Conservation (phyloP, 2,797 vertebrate species). For the Leontocebus nigricollis region DNA sequence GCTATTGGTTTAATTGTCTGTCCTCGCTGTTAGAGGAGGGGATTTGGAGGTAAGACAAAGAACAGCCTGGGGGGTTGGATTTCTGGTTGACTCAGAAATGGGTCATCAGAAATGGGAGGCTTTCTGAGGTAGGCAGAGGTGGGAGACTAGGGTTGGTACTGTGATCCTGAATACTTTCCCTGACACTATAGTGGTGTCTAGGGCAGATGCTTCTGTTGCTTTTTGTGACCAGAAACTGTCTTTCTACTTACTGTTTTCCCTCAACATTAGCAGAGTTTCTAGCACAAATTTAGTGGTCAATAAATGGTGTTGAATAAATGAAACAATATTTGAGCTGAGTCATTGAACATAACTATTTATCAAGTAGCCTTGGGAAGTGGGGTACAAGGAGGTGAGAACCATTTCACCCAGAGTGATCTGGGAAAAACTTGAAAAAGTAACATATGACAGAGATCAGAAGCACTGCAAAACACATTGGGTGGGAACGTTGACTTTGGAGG, state of each 20-base stretch:
- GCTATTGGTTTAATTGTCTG: background rate
- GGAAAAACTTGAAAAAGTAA: background rate
- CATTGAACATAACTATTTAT: background rate
- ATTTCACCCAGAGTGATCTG: background rate
- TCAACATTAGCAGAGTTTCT: background rate
- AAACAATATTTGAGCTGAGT: background rate
- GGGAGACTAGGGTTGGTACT: background rate
- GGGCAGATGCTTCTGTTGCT: background rate
- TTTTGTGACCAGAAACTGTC: background rate
- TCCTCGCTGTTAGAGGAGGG: background rate
- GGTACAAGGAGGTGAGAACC: too few relatives aligned
- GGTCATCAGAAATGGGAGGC: background rate
- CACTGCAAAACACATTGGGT: fast-evolving
- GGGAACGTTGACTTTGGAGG: fast-evolving
- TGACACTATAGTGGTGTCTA: fast-evolving
- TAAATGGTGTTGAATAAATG: background rate
- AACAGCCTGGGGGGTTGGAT: background rate
- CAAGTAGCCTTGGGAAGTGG: background rate
- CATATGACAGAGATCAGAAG: fast-evolving
- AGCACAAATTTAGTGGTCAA: background rate
- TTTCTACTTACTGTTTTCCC: background rate
- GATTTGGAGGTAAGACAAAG: background rate
- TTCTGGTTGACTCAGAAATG: background rate
- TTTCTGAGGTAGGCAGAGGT: background rate
- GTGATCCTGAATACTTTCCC: background rate